Conservation (phyloP, 1,140 invertebrate species). For the Parapsyche elsis region DNA sequence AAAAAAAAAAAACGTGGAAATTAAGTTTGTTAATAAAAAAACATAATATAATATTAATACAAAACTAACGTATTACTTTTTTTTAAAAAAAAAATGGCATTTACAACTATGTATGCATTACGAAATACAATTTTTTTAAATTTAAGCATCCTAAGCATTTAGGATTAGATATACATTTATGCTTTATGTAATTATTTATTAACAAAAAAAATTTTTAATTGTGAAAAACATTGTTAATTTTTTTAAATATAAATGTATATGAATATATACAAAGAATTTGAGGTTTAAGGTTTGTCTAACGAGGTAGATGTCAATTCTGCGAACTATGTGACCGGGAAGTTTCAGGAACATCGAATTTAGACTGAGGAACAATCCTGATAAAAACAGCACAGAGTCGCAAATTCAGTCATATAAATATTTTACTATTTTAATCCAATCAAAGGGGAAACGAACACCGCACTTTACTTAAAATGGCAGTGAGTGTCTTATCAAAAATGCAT, state of each 20-base stretch:
- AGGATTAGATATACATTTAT: constrained; percentile 43
- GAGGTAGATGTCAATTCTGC: constrained; percentile 30
- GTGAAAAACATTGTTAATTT: background rate
- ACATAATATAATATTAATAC: too few species aligned
- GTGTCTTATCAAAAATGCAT: background rate
- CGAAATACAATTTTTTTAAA: constrained; percentile 32
- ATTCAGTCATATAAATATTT: constrained; percentile 8
- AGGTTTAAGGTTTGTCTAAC: background rate
- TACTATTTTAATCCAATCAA: background rate
- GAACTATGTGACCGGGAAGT: background rate
- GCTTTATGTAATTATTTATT: background rate
- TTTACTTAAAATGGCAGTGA: background rate
- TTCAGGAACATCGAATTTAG: constrained; percentile 9
- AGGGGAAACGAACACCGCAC: background rate
- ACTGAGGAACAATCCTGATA: constrained; percentile 19
- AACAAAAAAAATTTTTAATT: too few species aligned
- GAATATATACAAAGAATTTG: background rate
- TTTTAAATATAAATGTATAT: background rate
- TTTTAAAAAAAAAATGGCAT: background rate
- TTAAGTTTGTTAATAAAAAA: too few species aligned
- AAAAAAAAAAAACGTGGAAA: too few species aligned
- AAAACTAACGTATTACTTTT: too few species aligned
- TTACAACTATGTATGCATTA: constrained; percentile 25
- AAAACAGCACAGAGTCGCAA: constrained; percentile 5
- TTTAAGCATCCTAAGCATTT: constrained; percentile 46